Base-by-base conservation (phyloP, 2,888 invertebrate species). In the Drosophila mulleri region DNA sequence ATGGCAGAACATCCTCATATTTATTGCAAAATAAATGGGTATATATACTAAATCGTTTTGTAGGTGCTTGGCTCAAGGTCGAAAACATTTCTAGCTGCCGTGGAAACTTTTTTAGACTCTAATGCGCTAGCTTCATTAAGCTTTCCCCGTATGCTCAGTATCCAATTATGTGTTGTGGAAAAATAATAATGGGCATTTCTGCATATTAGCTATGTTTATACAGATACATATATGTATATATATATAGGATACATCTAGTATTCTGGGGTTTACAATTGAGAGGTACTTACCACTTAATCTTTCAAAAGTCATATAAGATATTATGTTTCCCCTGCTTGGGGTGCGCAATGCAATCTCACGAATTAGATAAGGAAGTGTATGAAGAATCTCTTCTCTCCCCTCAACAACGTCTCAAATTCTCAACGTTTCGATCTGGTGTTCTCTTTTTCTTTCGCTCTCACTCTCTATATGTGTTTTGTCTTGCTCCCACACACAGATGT, bases 271-370 rank as follows among this genome's bases (percentile, higher is more conserved):
- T 12, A 8, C 42, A 58, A 74, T 72, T 73, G 53, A 14, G 37
- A 35, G 50, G 37, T 73, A 94, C 96, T 96, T 93, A 97, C 97
- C 97, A 96, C 95, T 96, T 95, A 95, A 96, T 96, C 96, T 96
- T 96, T 96, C 97, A 97, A 97, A 97, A 97, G 97, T 97, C 97
- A 97, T 97, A 97, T 97, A 97, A 97, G 96, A 96, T 91, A 90
- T 90, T 91, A 83, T 91, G 88, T 90, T 81, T 92, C 91, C 91
- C 92, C 91, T 91, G 90, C 91, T 89, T 91, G 91, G 92, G 92
- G 90, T 92, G 91, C 86, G 88, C 87, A 88, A 88, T 87, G 75
- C 82, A 82, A 83, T 87, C 89, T 91, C 90, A 87, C 89, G 89
- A 91, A 91, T 90, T 77, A 80, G 72, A 75, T 72, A 71, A 88